Evolutionary conservation across 2,888 invertebrate species (phyloP).

Genomic region (Aphidius colemani): DNA sequence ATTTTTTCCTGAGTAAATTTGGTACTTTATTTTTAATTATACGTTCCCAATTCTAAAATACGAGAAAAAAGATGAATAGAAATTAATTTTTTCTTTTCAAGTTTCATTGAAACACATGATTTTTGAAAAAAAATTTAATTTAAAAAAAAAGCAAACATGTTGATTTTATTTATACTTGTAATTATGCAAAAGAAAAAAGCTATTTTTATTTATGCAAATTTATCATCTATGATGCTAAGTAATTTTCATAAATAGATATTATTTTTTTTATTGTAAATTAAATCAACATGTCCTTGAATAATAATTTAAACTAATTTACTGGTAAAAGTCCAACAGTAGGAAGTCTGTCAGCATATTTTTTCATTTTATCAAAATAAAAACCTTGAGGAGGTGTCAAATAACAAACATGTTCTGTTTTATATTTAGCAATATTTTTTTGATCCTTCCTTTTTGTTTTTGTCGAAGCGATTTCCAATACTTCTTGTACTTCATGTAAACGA

Average conservation of each 20-base stretch:
- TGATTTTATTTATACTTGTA: too few relatives aligned
- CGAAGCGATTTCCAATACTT: slow-evolving; percentile 36
- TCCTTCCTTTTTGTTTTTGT: slow-evolving; percentile 32
- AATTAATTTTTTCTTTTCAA: neutral
- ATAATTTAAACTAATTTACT: slow-evolving; percentile 35
- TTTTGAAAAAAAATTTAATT: neutral
- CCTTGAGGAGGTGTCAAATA: slow-evolving; percentile 33
- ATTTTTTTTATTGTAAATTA: neutral
- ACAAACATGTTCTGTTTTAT: slow-evolving; percentile 31
- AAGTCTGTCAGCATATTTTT: slow-evolving; percentile 40
- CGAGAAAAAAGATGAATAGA: slow-evolving; percentile 18
- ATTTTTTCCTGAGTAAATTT: slow-evolving; percentile 63
- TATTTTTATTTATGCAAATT: too few relatives aligned
- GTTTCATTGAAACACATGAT: neutral
- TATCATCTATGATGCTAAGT: too few relatives aligned
- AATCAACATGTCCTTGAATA: neutral
- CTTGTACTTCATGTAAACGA: slow-evolving; percentile 33
- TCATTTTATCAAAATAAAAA: slow-evolving; percentile 42
- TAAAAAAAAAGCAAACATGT: too few relatives aligned
- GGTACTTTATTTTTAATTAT: slow-evolving; percentile 67
- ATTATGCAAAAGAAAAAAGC: too few relatives aligned
- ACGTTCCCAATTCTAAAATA: slow-evolving; percentile 59
- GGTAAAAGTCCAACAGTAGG: slow-evolving; percentile 43
- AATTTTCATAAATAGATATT: too few relatives aligned
- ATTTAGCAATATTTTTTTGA: slow-evolving; percentile 28